These are phyloP conservation scores for Disparrhopalites patrizii DNA, from an alignment of 2,888 invertebrate genomes.

Conservation along the genomic window DNA sequence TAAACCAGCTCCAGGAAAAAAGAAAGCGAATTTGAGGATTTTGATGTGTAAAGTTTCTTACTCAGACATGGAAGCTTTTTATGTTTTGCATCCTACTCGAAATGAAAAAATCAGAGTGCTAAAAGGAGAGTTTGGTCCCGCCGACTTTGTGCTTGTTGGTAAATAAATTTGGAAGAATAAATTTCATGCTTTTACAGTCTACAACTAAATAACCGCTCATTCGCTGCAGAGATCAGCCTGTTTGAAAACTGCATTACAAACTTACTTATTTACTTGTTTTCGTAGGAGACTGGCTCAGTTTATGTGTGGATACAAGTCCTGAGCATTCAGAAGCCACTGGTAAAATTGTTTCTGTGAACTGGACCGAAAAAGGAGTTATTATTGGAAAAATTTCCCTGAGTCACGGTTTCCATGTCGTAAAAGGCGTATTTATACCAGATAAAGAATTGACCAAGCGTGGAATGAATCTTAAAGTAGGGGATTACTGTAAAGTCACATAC, in stretches of 20 bases:
- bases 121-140: background rate
- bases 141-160: background rate
- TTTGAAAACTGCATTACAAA: background rate
- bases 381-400: background rate
- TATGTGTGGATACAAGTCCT: background rate
- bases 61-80: background rate
- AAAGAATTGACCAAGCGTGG: background rate
- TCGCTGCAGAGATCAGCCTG: no score
- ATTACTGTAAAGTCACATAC: background rate
- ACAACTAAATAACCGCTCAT: no score
- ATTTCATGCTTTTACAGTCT: no score
- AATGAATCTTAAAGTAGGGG: background rate
- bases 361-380: background rate
- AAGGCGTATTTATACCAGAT: background rate
- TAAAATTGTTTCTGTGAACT: background rate
- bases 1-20: no score
- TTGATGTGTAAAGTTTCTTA: background rate
- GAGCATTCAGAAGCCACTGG: no score
- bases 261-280: background rate
- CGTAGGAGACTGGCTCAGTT: background rate
- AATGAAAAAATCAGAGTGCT: background rate
- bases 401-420: background rate
- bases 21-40: background rate
- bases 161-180: background rate
- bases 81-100: background rate